These are phyloP conservation scores for Seira ritae DNA, from an alignment of 2,888 invertebrate species.

Conservation along the genomic window DNA sequence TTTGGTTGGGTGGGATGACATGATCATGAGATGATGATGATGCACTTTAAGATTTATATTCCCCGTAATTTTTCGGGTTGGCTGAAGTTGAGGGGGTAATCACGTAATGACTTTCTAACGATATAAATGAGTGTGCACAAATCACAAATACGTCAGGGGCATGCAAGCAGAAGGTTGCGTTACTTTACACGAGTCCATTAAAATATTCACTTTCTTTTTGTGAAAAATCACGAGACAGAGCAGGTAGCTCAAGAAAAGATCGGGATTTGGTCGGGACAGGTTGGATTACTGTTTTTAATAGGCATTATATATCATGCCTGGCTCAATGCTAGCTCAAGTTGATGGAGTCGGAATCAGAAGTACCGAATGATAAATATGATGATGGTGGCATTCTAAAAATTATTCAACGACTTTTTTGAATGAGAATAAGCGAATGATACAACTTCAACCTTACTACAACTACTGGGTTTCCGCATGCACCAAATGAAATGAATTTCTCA, in stretches of 20 bases:
- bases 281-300: conserved; percentile 28
- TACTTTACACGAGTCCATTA: background rate
- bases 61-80: conserved; percentile 17
- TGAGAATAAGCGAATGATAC: too few species aligned
- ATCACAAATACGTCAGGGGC: too few species aligned
- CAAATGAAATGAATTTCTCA: background rate
- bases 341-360: background rate
- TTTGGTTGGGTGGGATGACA: too few species aligned
- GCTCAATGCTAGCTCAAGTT: background rate
- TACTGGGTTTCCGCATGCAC: conserved; percentile 40
- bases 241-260: too few species aligned
- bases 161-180: too few species aligned
- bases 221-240: background rate
- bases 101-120: conserved; percentile 31
- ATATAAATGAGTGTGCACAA: conserved; percentile 13
- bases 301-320: too few species aligned
- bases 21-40: too few species aligned
- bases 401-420: too few species aligned
- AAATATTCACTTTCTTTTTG: background rate
- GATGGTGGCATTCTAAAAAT: too few species aligned
- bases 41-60: conserved; percentile 30
- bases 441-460: too few species aligned
- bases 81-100: conserved; percentile 30
- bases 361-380: too few species aligned
- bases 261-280: conserved; percentile 33